Base-by-base conservation (phyloP, 2,888 invertebrate genomes). In the Philonicus albiceps region DNA sequence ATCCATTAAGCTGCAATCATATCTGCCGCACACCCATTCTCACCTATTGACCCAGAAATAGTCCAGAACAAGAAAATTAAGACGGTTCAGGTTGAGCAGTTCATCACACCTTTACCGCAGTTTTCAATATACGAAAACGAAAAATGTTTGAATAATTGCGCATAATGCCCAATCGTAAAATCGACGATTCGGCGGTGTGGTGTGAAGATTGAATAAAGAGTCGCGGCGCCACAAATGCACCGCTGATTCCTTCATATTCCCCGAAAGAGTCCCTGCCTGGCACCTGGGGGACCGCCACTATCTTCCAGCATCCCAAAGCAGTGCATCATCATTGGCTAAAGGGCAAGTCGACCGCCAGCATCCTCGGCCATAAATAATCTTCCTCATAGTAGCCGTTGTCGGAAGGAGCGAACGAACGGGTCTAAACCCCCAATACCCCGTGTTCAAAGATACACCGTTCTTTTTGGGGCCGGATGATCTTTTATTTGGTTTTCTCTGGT, bases 101-200 rank as follows among this genome's bases (percentile, higher is more conserved):
- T 84, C 43, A 86, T 86, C 86, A 87, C 87, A 86, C 87, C 88
- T 88, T 85, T 85, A 86, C 87, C 86, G 83, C 88, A 87, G 87
- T 86, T 87, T 86, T 87, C 87, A 87, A 87, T 87, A 19, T 64
- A 85, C 22, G 76, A 86, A n/a, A 76, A 31, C 34, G 75, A 55
- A 75, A 64, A 85, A 85, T 75, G 27, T 55, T 55, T 55, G 43
- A 75, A 76, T 85, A 85, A 85, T 75, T 75, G 75, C 53, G 49
- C 31, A 72, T 83, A 73, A 84, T 84, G 84, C 34, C 34, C 55
- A 74, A 85, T 85, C 85, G 72, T 7, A 37, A 27, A 81, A 81
- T 55, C 34, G 53, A 8, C 19, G n/a, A 5, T 2, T 11, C 34
- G 30, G 19, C 31, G 30, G 16, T 2, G 34, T 2, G 19, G 49